A percentile compares a stretch with the other conserved stretches of the same genome.
Conservation (phyloP, 2,113 vertebrate species). For the Tragelaphus imberbis region DNA sequence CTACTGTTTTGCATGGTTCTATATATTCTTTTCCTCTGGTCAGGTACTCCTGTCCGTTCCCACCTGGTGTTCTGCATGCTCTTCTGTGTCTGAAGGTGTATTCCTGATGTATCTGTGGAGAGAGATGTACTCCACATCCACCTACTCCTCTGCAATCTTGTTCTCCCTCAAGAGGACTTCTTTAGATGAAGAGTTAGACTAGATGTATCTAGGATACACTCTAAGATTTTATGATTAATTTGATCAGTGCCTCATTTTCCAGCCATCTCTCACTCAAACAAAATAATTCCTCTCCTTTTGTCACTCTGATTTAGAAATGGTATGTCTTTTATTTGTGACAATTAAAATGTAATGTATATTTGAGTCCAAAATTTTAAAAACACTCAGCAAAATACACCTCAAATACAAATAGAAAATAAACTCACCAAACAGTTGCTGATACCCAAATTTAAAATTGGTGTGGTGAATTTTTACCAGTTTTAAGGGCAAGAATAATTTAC, state of each 20-base stretch:
- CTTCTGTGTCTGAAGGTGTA: neutral
- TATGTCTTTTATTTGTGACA: neutral
- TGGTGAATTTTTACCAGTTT: neutral
- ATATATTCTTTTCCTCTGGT: neutral
- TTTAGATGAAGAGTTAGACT: neutral
- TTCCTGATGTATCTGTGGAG: neutral
- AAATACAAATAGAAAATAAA: neutral
- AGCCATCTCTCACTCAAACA: neutral
- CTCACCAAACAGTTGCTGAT: neutral
- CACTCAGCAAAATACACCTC: neutral
- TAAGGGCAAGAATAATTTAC: neutral
- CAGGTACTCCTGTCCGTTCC: neutral
- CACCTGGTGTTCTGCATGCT: neutral
- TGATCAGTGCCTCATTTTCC: neutral
- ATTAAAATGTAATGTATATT: neutral
- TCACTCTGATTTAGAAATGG: neutral
- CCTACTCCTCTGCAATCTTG: neutral
- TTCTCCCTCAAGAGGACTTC: neutral
- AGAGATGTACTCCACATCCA: neutral
- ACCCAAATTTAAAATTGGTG: neutral
- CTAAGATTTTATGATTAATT: neutral
- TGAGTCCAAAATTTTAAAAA: neutral
- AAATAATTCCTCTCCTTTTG: neutral
- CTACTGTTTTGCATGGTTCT: fast-evolving
- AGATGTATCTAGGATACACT: neutral